Base-by-base conservation (phyloP, 2,797 vertebrate genomes). In the Rousettus madagascariensis region DNA sequence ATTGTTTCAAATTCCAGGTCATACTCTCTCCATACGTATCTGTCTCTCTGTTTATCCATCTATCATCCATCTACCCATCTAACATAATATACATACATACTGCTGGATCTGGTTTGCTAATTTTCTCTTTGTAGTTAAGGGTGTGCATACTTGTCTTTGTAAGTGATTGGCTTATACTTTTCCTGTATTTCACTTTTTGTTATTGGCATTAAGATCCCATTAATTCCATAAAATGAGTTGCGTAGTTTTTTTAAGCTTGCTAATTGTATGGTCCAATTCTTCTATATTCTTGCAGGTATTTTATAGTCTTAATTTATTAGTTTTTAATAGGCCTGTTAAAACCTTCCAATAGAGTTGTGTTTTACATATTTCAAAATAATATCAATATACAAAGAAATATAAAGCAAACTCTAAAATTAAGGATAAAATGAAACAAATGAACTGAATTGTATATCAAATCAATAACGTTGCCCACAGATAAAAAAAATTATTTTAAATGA, bases 301-400 rank as follows among this genome's bases (percentile, higher is more conserved):
- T 86, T 79, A 26, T 74, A 49, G 59, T 17, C 36, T 88, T 63
- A 71, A 79, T 74, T 79, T 78, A 78, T 69, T 83, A 53, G 30
- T 65, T 89, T 93, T 53, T 83, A 72, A 68, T 78, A 89, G 16
- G 19, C 17, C 46, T 79, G 16, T 86, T 93, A 95, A 96, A 86
- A 63, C 28, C 6, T 30, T 93, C 16, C 57, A 75, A 83, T 92
- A 90, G 28, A 28, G 74, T 65, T 95, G 2, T 59, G 61, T 43
- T 95, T 91, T 80, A 15, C 51, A 83, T 82, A 74, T 89, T 91
- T 88, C 26, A 91, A 95, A 93, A 86, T 82, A 41, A 51, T 77
- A 51, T 77, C 41, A 41, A 71, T 49, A 93, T 61, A 89, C 88
- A 72, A 82, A 94, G 33, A 49, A 91, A 93, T 74, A 85, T 57